Evolutionary conservation across 2,113 vertebrate genomes (phyloP).

Genomic region (Trogon melanurus): DNA sequence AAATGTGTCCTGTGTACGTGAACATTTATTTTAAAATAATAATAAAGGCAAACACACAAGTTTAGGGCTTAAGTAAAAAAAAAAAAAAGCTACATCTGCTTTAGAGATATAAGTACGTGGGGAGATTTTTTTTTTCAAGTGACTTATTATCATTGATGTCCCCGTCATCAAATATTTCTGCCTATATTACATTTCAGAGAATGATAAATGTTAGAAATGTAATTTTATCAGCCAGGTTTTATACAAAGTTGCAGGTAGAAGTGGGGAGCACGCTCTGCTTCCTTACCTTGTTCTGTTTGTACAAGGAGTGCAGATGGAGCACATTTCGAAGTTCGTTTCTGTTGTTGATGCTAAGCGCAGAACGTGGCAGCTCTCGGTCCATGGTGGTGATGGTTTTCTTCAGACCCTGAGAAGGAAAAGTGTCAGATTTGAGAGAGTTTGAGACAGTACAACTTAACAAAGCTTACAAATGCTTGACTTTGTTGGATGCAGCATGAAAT

Average conservation of each 20-base stretch:
- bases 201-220: neutral
- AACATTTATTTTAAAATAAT: neutral
- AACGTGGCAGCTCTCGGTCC: conserved; percentile 90
- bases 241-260: neutral
- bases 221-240: neutral
- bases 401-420: conserved; percentile 77
- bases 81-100: neutral
- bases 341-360: conserved; percentile 87
- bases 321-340: conserved; percentile 84
- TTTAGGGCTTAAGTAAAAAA: neutral
- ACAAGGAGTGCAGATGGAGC: conserved; percentile 86
- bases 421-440: neutral
- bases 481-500: neutral
- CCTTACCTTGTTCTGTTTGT: conserved; percentile 88
- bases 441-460: neutral
- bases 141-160: neutral
- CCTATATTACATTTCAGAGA: neutral
- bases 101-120: neutral
- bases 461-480: neutral
- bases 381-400: conserved; percentile 87
- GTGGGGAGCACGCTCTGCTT: neutral
- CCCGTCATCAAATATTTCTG: neutral
- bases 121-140: neutral
- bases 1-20: neutral
- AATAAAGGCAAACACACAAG: too few relatives aligned